Conservation (phyloP, 2,888 invertebrate species). For the Eurytoma adleriae region DNA sequence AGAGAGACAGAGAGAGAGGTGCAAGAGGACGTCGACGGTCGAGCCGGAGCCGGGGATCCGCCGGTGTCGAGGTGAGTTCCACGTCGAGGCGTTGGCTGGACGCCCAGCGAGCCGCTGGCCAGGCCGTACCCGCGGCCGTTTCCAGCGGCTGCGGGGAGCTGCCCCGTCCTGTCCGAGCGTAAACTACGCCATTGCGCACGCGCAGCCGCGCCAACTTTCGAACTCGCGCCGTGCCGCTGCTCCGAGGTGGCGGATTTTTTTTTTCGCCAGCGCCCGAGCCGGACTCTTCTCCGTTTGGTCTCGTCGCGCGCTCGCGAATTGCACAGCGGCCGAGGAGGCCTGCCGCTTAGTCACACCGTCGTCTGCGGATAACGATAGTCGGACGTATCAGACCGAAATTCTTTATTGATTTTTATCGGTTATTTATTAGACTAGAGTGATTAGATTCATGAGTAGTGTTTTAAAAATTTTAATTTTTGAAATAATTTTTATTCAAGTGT, state of each 20-base stretch:
- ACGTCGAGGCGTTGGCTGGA: too few species aligned
- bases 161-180: constrained; percentile 22
- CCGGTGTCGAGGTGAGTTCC: constrained; percentile 4
- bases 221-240: constrained; percentile 12
- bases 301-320: too few species aligned
- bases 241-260: not conserved
- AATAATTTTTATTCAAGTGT: too few species aligned
- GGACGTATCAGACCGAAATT: too few species aligned
- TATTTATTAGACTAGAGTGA: too few species aligned
- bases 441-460: too few species aligned
- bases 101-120: not conserved
- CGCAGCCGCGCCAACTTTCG: constrained; percentile 33
- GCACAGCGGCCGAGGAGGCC: too few species aligned
- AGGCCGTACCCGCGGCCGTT: not conserved
- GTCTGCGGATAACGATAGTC: too few species aligned
- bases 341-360: too few species aligned
- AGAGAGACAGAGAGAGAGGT: constrained; percentile 13
- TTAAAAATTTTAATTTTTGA: too few species aligned
- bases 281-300: not conserved
- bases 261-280: not conserved
- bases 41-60: not conserved
- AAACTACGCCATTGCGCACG: constrained; percentile 20
- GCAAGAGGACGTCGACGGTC: not conserved
- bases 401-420: too few species aligned
- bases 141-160: constrained; percentile 33